Conservation (phyloP, 2,797 vertebrate species). For the Acanthurus lineatus region DNA sequence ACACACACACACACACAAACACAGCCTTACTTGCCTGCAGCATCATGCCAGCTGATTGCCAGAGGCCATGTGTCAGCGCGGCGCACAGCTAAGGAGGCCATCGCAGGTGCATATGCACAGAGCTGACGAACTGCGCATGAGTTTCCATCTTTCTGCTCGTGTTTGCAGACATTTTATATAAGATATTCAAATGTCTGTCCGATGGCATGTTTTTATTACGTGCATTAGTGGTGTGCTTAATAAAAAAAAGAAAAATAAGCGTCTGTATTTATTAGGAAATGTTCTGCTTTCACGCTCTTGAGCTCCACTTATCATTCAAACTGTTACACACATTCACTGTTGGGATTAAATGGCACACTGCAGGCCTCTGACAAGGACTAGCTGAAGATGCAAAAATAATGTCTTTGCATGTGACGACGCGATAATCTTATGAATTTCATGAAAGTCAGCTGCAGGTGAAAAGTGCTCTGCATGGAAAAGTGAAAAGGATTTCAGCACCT, state of each 20-base stretch:
- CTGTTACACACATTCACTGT: background rate
- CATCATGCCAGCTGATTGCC: conserved; percentile 58
- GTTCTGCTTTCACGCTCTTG: background rate
- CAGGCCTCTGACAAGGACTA: background rate
- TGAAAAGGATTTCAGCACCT: conserved; percentile 8
- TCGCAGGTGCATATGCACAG: conserved; percentile 5
- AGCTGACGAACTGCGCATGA: background rate
- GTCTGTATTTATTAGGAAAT: background rate
- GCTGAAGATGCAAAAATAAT: background rate
- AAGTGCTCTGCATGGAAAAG: background rate
- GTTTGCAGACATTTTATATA: background rate
- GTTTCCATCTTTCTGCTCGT: background rate
- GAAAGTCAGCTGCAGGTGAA: background rate
- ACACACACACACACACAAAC: conserved; percentile 7
- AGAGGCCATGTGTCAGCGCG: conserved; percentile 51
- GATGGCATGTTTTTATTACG: background rate
- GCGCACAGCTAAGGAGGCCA: conserved; percentile 31
- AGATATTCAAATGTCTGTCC: background rate
- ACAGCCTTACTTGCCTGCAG: conserved; percentile 39
- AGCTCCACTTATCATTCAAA: background rate
- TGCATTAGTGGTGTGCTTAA: background rate
- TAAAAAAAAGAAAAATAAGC: background rate
- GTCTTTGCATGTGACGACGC: background rate
- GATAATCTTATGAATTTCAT: conserved; percentile 10
- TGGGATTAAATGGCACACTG: background rate